phyloP scores from a whole-genome alignment of 2,888 invertebrate species.

The Incurvaria masculella region DNA sequence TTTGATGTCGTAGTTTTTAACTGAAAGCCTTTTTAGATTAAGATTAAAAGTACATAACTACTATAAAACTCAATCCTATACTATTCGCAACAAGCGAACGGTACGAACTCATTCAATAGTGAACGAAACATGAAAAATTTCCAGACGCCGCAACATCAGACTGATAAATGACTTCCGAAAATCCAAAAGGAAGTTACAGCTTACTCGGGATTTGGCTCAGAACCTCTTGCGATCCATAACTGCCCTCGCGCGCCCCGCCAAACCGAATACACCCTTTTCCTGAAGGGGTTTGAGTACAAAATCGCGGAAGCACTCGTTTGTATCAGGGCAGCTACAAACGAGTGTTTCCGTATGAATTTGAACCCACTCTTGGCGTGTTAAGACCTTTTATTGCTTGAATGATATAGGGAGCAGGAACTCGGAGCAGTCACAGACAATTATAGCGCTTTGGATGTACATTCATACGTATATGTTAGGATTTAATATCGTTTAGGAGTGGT shows the following conservation, averaged over 20 bases:
- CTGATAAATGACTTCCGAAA: slow-evolving; percentile 61
- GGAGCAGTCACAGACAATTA: not conserved
- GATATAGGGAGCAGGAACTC: not conserved
- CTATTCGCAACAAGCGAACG: no score
- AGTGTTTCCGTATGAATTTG: not conserved
- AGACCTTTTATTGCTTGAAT: not conserved
- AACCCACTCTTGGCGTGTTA: not conserved
- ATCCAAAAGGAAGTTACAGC: slow-evolving; percentile 61
- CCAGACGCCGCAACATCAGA: slow-evolving; percentile 54
- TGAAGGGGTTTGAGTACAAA: no score
- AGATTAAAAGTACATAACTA: no score
- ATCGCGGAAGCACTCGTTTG: no score
- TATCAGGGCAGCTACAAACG: not conserved
- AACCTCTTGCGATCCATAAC: slow-evolving; percentile 58
- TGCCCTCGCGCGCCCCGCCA: slow-evolving; percentile 21
- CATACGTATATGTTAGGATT: not conserved
- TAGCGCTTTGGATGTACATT: not conserved
- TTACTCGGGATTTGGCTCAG: slow-evolving; percentile 59
- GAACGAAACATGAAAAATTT: slow-evolving; percentile 57
- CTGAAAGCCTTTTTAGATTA: no score
- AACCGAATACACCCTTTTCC: not conserved
- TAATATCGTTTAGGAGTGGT: not conserved
- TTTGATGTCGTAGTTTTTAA: no score
- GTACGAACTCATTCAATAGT: no score
- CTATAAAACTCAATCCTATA: no score